Conservation (phyloP, 1,140 invertebrate genomes). For the Bilobella aurantiaca region DNA sequence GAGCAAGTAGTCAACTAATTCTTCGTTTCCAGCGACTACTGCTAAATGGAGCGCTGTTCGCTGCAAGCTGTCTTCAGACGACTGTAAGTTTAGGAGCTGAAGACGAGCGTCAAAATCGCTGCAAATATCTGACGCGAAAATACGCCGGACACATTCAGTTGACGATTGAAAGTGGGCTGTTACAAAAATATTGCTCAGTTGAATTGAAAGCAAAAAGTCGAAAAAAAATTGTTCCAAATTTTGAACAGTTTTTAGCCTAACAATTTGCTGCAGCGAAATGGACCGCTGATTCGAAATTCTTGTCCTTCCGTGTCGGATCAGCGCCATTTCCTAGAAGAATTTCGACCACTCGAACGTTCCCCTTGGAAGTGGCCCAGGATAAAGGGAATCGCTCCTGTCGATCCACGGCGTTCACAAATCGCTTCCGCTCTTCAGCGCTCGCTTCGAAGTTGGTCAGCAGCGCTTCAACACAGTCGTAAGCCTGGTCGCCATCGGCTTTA, state of each 20-base stretch:
- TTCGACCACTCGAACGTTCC: neutral
- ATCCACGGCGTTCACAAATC: neutral
- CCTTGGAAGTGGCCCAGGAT: neutral
- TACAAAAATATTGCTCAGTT: neutral
- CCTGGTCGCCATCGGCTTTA: neutral
- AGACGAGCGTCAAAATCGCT: neutral
- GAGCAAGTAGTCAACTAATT: conserved; percentile 2
- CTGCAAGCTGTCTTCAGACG: neutral
- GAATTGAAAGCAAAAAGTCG: neutral
- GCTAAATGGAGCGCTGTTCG: conserved; percentile 6
- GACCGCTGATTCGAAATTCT: neutral
- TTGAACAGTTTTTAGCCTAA: neutral
- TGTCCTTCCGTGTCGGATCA: neutral
- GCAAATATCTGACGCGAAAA: neutral
- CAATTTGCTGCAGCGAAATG: neutral
- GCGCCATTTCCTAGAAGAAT: neutral
- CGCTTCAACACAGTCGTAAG: neutral
- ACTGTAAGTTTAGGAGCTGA: neutral
- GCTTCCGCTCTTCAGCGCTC: neutral
- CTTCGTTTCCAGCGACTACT: conserved; percentile 1
- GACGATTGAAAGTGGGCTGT: neutral
- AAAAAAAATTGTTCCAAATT: neutral
- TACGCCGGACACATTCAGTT: neutral
- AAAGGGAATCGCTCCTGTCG: neutral
- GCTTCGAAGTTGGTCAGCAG: neutral